Conservation (phyloP, 2,888 invertebrate species). For the Mythimna ferrago region DNA sequence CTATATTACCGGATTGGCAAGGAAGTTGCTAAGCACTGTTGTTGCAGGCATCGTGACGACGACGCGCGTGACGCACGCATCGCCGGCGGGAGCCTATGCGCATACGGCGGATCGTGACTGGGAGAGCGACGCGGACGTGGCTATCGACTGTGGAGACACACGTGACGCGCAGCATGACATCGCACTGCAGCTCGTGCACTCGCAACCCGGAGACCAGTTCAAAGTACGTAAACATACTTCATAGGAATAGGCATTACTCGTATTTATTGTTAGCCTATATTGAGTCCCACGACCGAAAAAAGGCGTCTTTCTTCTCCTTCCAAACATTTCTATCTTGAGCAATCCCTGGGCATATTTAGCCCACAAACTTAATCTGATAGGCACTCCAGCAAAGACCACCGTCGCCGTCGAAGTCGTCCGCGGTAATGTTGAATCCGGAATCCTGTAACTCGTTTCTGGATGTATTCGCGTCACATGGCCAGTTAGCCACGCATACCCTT, state of each 20-base stretch:
- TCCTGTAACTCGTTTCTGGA: no score
- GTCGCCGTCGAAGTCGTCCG: neutral
- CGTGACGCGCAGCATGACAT: conserved; percentile 91
- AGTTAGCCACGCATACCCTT: no score
- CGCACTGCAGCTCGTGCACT: conserved; percentile 92
- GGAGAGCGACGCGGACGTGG: conserved; percentile 92
- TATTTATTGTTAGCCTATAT: neutral
- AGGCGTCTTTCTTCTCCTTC: neutral
- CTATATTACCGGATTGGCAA: neutral
- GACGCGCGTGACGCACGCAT: conserved; percentile 94
- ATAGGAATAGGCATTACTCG: neutral
- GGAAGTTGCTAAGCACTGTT: neutral
- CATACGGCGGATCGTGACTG: conserved; percentile 93
- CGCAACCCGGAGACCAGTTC: conserved; percentile 92
- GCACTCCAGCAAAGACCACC: neutral
- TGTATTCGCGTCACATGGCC: no score
- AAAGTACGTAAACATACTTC: conserved; percentile 84
- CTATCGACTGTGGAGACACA: conserved; percentile 57
- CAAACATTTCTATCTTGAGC: neutral
- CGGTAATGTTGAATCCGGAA: no score
- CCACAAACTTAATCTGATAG: neutral
- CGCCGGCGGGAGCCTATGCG: conserved; percentile 93
- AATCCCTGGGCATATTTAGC: neutral
- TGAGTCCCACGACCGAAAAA: neutral
- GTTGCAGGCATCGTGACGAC: conserved; percentile 93